These are phyloP conservation scores for Notechis scutatus DNA, from an alignment of 2,113 vertebrate species.

Conservation along the genomic window DNA sequence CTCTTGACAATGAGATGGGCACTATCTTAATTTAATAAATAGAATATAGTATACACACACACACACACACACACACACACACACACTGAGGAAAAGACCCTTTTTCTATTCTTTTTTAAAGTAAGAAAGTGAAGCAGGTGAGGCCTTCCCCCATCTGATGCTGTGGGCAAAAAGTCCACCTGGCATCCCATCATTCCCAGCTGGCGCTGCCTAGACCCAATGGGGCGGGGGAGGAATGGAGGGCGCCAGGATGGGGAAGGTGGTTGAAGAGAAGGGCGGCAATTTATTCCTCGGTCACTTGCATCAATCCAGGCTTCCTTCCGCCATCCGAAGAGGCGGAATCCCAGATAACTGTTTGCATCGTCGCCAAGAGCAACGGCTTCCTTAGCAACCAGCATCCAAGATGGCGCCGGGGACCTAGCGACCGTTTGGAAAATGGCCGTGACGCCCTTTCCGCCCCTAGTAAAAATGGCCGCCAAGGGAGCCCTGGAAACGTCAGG, in stretches of 20 bases:
- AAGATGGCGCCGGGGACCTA: neutral
- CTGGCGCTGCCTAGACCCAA: neutral
- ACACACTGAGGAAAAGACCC: neutral
- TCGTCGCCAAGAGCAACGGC: constrained; percentile 1
- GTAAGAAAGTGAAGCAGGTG: neutral
- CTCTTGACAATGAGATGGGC: neutral
- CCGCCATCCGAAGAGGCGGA: neutral
- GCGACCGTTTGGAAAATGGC: neutral
- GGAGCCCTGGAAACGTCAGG: too few species aligned
- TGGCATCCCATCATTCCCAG: neutral
- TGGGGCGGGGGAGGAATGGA: neutral
- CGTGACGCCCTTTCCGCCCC: neutral
- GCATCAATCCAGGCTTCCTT: neutral
- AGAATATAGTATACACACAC: neutral
- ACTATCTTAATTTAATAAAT: neutral
- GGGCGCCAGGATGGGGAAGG: neutral
- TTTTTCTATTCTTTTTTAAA: too few species aligned
- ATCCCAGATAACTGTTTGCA: neutral
- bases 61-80: neutral
- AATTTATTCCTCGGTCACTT: neutral
- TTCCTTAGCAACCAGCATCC: constrained; percentile 4
- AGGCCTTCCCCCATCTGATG: neutral
- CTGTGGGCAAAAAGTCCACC: neutral
- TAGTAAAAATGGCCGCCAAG: neutral
- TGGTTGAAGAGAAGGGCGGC: neutral